A percentile compares a stretch with the other conserved stretches of the same genome.
phyloP scores from a whole-genome alignment of 37 sponge, comb jelly and placozoan genomes.

The Spongilla lacustris region DNA sequence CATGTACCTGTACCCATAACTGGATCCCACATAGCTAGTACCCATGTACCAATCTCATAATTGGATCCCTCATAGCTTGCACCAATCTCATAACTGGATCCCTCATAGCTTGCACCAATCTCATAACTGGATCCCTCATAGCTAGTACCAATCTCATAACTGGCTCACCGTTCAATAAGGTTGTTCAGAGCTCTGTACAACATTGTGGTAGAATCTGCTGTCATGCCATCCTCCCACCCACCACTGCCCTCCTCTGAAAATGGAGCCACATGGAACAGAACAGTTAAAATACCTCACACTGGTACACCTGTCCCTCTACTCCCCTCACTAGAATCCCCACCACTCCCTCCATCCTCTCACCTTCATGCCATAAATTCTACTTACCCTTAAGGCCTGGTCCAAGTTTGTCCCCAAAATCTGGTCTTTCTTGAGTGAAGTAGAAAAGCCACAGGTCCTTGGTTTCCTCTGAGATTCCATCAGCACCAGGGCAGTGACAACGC shows the following conservation, averaged over 20 bases:
- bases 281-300: too few species aligned
- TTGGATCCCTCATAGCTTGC: not conserved
- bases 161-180: slow-evolving; percentile 72
- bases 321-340: too few species aligned
- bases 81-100: not conserved
- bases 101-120: too few species aligned
- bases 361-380: not conserved
- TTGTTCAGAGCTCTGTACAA: slow-evolving; percentile 73
- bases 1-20: too few species aligned
- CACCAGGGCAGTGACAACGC: slow-evolving; percentile 43
- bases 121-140: too few species aligned
- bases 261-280: too few species aligned
- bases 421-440: slow-evolving; percentile 57
- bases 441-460: slow-evolving; percentile 83
- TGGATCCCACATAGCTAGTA: too few species aligned
- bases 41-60: too few species aligned
- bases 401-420: slow-evolving; percentile 55
- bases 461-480: slow-evolving; percentile 62
- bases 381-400: slow-evolving; percentile 60
- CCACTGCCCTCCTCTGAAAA: slow-evolving; percentile 68
- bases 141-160: not conserved
- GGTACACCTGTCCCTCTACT: too few species aligned
- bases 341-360: too few species aligned
- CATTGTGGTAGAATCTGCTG: slow-evolving; percentile 65
- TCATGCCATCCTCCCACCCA: slow-evolving; percentile 73